phyloP scores from a whole-genome alignment of 2,888 invertebrate genomes.

The Apomyelois bistriatella region DNA sequence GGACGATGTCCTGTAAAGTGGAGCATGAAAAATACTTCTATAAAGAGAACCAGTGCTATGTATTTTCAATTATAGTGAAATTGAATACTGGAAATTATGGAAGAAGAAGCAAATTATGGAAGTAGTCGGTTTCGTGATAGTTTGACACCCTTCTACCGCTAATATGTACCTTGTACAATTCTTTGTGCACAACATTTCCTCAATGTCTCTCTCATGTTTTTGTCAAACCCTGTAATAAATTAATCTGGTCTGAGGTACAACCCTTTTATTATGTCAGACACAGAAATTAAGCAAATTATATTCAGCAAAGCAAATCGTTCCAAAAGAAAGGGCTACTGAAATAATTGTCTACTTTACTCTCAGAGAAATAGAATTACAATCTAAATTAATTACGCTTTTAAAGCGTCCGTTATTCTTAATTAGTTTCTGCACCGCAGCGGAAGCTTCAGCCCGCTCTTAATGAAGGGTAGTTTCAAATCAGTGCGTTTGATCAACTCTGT shows the following conservation, averaged over 20 bases:
- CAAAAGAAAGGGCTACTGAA: conserved; percentile 78
- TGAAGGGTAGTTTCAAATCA: conserved; percentile 80
- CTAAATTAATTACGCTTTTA: conserved; percentile 81
- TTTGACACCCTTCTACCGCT: no score
- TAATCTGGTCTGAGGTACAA: conserved; percentile 33
- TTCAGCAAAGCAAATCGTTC: conserved; percentile 72
- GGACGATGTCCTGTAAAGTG: no score
- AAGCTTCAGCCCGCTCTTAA: conserved; percentile 74
- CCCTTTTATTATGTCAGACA: conserved; percentile 64
- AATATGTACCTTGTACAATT: neutral
- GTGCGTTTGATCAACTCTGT: conserved; percentile 81
- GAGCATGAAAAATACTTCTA: no score
- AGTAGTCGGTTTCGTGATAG: no score
- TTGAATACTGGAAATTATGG: no score
- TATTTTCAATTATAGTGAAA: no score
- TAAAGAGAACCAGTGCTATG: no score
- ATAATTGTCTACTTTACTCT: conserved; percentile 79
- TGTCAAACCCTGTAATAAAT: conserved; percentile 33
- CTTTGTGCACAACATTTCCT: neutral
- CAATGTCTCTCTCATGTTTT: conserved; percentile 1
- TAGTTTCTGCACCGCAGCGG: conserved; percentile 80
- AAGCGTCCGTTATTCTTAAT: conserved; percentile 81
- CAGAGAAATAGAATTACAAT: conserved; percentile 80
- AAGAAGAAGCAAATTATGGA: no score
- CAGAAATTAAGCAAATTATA: conserved; percentile 75